Conservation (phyloP, 2,797 vertebrate species). For the Prunella strophiata region DNA sequence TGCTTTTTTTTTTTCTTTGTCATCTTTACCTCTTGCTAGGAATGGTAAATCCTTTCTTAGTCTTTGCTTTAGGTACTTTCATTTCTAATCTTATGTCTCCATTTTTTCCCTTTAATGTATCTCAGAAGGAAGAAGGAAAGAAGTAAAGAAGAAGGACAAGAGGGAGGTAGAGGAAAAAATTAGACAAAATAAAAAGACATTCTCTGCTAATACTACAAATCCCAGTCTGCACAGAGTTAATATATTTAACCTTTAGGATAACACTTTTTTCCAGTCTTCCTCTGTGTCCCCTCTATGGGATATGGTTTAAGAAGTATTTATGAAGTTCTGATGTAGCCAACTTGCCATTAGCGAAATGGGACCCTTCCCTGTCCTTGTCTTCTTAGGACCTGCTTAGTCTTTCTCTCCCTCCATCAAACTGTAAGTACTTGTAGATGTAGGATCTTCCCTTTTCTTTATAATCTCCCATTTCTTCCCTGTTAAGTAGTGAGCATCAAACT, state of each 20-base stretch:
- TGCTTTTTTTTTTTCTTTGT: neutral
- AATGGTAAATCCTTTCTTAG: conserved; percentile 22
- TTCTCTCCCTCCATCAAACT: conserved; percentile 63
- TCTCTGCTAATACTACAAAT: neutral
- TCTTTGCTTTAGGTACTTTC: conserved; percentile 30
- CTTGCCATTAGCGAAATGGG: neutral
- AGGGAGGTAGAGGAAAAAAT: conserved; percentile 49
- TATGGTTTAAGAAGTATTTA: neutral
- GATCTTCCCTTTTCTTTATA: neutral
- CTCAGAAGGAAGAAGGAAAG: conserved; percentile 64
- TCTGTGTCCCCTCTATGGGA: neutral
- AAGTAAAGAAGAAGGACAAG: conserved; percentile 64
- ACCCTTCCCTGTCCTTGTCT: neutral
- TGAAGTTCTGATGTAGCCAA: neutral
- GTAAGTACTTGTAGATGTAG: conserved; percentile 57
- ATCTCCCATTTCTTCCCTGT: neutral
- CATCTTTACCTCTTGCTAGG: conserved; percentile 38
- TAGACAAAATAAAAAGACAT: conserved; percentile 5
- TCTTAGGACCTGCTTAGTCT: neutral
- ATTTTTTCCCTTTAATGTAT: conserved; percentile 52
- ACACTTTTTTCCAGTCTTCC: neutral
- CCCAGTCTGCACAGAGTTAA: neutral
- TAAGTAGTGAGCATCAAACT: neutral
- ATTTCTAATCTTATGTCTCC: conserved; percentile 68
- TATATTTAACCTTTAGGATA: neutral